Evolutionary conservation across 2,797 vertebrate species (phyloP).

Genomic region (Ispidina picta): DNA sequence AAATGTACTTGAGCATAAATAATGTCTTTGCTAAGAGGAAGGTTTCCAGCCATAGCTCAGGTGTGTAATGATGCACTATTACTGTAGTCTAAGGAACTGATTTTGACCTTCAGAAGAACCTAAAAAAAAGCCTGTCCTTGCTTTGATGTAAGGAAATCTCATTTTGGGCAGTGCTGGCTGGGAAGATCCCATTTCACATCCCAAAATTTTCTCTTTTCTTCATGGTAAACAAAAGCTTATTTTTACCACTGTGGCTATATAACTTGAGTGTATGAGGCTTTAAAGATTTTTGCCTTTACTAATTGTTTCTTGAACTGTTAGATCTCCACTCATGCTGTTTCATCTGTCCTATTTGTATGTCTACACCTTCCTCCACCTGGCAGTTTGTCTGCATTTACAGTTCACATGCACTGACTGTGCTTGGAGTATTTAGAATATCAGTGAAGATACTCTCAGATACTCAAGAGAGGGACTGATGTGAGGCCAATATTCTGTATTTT

Average conservation of each 20-base stretch:
- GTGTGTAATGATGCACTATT: background rate
- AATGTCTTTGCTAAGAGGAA: background rate
- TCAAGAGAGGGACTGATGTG: background rate
- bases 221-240: background rate
- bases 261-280: background rate
- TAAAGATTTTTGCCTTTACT: background rate
- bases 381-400: background rate
- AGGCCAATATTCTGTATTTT: background rate
- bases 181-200: background rate
- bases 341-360: background rate
- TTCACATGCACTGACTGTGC: background rate
- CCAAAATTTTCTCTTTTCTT: background rate
- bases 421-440: background rate
- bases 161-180: background rate
- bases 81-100: background rate
- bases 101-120: background rate
- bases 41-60: background rate
- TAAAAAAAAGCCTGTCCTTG: background rate
- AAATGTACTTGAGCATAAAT: background rate
- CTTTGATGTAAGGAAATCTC: background rate
- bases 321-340: background rate
- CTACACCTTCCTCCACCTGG: background rate
- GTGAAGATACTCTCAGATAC: background rate
- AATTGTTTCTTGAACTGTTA: background rate
- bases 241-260: background rate